These are phyloP conservation scores for Cochlearius cochlearius DNA, from an alignment of 2,113 vertebrate species.

Conservation along the genomic window DNA sequence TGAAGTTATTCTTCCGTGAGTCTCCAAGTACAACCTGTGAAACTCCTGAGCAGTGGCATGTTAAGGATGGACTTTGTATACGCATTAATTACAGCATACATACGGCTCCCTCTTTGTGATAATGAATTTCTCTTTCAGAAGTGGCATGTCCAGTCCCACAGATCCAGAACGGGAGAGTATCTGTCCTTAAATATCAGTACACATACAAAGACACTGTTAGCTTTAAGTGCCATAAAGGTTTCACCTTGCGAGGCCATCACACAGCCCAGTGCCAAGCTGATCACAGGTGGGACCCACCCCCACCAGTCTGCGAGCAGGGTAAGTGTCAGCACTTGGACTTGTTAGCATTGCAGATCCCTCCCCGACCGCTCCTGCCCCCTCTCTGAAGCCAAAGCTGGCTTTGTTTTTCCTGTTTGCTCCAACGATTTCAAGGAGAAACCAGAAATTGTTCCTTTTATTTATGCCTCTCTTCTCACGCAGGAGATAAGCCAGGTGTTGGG, in stretches of 20 bases:
- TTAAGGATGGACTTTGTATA: background rate
- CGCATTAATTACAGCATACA: background rate
- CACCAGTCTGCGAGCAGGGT: conserved; percentile 63
- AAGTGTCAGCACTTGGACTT: background rate
- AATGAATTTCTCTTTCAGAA: background rate
- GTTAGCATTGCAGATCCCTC: background rate
- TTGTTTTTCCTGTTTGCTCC: background rate
- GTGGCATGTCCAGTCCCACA: conserved; percentile 1
- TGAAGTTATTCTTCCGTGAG: background rate
- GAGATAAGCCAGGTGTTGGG: background rate
- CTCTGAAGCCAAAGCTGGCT: background rate
- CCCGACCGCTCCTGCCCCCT: background rate
- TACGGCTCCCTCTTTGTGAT: background rate
- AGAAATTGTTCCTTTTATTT: background rate
- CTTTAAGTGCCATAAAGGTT: conserved; percentile 45
- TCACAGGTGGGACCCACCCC: conserved; percentile 47
- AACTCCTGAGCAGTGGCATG: background rate
- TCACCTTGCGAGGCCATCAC: conserved; percentile 53
- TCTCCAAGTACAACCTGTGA: background rate
- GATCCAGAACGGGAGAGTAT: background rate
- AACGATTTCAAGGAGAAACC: background rate
- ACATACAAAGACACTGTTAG: conserved; percentile 41
- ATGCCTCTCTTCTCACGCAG: background rate
- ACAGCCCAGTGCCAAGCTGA: conserved; percentile 52
- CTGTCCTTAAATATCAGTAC: background rate